Base-by-base conservation (phyloP, 2,113 vertebrate genomes). In the Melozone crissalis region DNA sequence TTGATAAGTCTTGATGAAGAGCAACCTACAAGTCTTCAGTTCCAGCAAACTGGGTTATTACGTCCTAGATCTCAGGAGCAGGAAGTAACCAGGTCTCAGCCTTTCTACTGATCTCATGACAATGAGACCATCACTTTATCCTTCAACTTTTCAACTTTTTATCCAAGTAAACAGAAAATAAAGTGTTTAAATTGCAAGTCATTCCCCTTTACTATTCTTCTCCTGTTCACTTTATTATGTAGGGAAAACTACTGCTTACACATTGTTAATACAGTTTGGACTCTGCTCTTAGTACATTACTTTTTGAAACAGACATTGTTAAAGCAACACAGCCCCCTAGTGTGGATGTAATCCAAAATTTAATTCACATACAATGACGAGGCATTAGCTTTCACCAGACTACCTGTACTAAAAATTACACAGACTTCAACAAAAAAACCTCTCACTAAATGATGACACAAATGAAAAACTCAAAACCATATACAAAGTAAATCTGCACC, bases 261-360 rank as follows among this genome's bases (percentile, higher is more conserved):
- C 73, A 5, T 55, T 57, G 19, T 47, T 77, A 71, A 51, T 39
- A 13, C 12, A 51, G 33, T 46, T 67, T 67, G 46, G 11, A 10
- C 47, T 89, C 41, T 84, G 58, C 27, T 88, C 27, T 51, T 41
- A 37, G 12, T 27, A 31, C 12, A 33, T 1, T 20, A 11, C 15
- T 7, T 46, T 63, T 41, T 6, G 13, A 93, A 85, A 66, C 1
- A 2, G 17, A 41, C 13, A 79, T 79, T 68, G 61, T 17, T 95
- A 69, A 79, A 73, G 46, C 93, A 97, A 95, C 30, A 95, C 81
- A 93, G 94, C 87, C 93, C 93, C 51, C 94, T 95, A 95, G 93
- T 20, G 94, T 82, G 62, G 31, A 91, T 81, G 16, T 3, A 68
- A 31, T 33, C 41, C 24, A 15, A 6, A 73, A 59, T 37, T 81